phyloP scores from a whole-genome alignment of 2,888 invertebrate species.

The Chloroclystis v-ata region DNA sequence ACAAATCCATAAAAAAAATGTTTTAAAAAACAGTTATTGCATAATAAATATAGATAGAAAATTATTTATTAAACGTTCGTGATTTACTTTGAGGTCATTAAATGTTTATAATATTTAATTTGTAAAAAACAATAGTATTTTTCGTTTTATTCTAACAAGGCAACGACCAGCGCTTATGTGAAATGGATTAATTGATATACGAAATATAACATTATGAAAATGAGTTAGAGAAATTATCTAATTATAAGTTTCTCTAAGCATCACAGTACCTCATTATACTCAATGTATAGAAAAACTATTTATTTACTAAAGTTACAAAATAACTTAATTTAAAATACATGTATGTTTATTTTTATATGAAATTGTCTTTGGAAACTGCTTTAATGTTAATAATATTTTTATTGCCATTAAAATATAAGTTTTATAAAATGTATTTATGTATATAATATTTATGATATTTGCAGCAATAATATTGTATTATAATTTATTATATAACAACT shows the following conservation, averaged over 20 bases:
- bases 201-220: constrained; percentile 25
- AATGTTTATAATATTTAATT: too few species aligned
- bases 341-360: constrained; percentile 34
- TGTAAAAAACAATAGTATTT: not conserved
- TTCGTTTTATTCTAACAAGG: constrained; percentile 24
- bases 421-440: not conserved
- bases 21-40: too few species aligned
- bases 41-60: too few species aligned
- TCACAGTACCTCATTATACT: constrained; percentile 60
- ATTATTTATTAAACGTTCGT: too few species aligned
- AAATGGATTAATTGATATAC: constrained; percentile 28
- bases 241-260: constrained; percentile 30
- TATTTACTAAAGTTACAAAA: constrained; percentile 16
- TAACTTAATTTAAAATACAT: constrained; percentile 34
- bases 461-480: too few species aligned
- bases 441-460: not conserved
- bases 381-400: constrained; percentile 50
- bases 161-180: constrained; percentile 29
- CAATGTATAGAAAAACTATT: constrained; percentile 14
- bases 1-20: constrained; percentile 2
- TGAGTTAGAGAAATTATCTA: constrained; percentile 28
- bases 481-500: constrained; percentile 16
- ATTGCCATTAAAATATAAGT: constrained; percentile 16
- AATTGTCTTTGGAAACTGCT: constrained; percentile 67
- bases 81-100: too few species aligned